phyloP scores from a whole-genome alignment of 2,113 vertebrate genomes.

The Neoarius graeffei region DNA sequence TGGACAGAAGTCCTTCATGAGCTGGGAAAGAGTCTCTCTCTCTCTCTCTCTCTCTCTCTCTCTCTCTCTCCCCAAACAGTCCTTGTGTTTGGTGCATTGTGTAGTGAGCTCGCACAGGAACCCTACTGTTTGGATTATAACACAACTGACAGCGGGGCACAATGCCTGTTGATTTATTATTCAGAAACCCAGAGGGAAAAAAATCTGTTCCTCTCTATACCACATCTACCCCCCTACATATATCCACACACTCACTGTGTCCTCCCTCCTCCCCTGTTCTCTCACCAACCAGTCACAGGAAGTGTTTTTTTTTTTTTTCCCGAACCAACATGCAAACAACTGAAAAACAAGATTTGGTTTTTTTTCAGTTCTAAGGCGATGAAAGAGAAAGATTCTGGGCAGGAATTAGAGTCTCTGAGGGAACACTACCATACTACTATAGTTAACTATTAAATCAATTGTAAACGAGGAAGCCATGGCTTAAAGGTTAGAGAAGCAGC shows the following conservation, averaged over 20 bases:
- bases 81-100: constrained; percentile 30
- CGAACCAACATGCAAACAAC: no score
- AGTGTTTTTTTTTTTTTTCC: constrained; percentile 28
- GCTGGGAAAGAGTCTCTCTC: not conserved
- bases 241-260: not conserved
- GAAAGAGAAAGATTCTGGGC: not conserved
- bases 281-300: constrained; percentile 37
- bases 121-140: constrained; percentile 40
- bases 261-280: constrained; percentile 18
- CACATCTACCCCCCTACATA: constrained; percentile 15
- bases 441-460: no score
- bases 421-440: no score
- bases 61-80: not conserved
- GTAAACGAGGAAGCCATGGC: no score
- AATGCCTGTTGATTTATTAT: constrained; percentile 52
- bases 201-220: constrained; percentile 17
- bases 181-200: constrained; percentile 32
- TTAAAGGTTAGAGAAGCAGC: no score
- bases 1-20: not conserved
- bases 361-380: not conserved
- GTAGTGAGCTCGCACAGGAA: constrained; percentile 17
- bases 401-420: not conserved
- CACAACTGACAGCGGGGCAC: constrained; percentile 28
- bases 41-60: not conserved
- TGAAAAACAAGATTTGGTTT: not conserved